phyloP scores from a whole-genome alignment of 2,888 invertebrate genomes.

The Sclerodermus sp. region DNA sequence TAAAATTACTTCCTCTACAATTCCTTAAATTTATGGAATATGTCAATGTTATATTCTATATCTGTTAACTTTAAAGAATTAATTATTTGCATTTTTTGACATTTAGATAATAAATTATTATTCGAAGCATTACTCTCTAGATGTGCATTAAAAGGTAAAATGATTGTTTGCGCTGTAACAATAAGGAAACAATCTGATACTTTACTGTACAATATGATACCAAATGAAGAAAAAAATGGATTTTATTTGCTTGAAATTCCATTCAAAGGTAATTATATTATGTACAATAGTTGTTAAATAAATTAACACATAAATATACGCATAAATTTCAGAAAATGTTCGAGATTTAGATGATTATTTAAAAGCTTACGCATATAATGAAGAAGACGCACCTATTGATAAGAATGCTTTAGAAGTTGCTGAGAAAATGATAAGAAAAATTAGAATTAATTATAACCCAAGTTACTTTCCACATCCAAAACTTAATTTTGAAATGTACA shows the following conservation, averaged over 20 bases:
- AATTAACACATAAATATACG: background rate
- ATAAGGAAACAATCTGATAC: constrained; percentile 4
- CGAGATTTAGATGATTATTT: constrained; percentile 13
- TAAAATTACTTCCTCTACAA: too few species aligned
- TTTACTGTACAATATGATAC: constrained; percentile 17
- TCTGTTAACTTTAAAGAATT: background rate
- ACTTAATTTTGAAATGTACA: constrained; percentile 22
- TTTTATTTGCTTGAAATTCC: constrained; percentile 22
- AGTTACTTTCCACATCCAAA: constrained; percentile 26
- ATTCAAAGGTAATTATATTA: constrained; percentile 13
- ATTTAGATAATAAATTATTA: constrained; percentile 19
- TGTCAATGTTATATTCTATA: too few species aligned
- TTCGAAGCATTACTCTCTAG: constrained; percentile 20
- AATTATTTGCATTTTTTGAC: background rate
- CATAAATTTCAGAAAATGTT: constrained; percentile 22
- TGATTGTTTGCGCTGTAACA: constrained; percentile 20
- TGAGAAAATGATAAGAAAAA: constrained; percentile 20
- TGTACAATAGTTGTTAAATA: background rate
- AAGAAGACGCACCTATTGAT: constrained; percentile 12
- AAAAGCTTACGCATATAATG: constrained; percentile 11
- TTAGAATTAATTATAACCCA: constrained; percentile 22
- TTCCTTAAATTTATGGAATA: too few species aligned
- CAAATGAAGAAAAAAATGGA: constrained; percentile 13
- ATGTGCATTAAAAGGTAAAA: constrained; percentile 14
- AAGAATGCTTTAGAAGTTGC: constrained; percentile 16